phyloP scores from a whole-genome alignment of 2,888 invertebrate genomes.

The Anaspis maculata region DNA sequence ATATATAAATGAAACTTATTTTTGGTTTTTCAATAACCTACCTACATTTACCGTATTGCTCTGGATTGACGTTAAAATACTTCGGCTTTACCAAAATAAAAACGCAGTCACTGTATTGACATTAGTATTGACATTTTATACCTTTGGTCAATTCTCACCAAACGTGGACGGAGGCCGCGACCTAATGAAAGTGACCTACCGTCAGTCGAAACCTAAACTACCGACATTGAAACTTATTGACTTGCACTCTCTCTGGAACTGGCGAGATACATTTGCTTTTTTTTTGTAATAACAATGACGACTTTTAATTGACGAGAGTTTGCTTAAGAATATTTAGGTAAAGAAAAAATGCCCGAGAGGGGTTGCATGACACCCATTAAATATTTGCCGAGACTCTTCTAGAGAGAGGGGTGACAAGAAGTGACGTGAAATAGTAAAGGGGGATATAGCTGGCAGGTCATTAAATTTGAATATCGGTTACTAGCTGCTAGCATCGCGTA shows the following conservation, averaged over 20 bases:
- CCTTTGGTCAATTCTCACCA: slow-evolving; percentile 41
- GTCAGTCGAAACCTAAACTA: slow-evolving; percentile 17
- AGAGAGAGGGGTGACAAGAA: not conserved
- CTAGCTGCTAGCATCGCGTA: slow-evolving; percentile 24
- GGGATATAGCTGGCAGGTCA: slow-evolving; percentile 16
- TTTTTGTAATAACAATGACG: too few species aligned
- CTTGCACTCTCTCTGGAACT: slow-evolving; percentile 8
- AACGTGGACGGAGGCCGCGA: slow-evolving; percentile 38
- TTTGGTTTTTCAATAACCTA: slow-evolving; percentile 36
- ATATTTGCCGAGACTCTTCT: not conserved
- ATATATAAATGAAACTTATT: slow-evolving; percentile 39
- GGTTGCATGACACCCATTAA: not conserved
- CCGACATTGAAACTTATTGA: slow-evolving; percentile 31
- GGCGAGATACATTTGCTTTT: too few species aligned
- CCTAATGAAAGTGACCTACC: slow-evolving; percentile 6
- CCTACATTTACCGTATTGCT: slow-evolving; percentile 45
- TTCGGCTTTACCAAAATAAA: slow-evolving; percentile 31
- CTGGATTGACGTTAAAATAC: slow-evolving; percentile 44
- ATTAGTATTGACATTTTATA: slow-evolving; percentile 43
- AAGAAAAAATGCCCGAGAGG: not conserved
- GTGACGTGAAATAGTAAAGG: not conserved
- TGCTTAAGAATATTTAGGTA: slow-evolving; percentile 14
- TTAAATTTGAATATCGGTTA: slow-evolving; percentile 32
- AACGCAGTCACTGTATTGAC: slow-evolving; percentile 39
- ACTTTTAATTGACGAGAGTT: slow-evolving; percentile 23